These are phyloP conservation scores for Apodemus speciosus DNA, from an alignment of 2,113 vertebrate genomes.

Conservation along the genomic window DNA sequence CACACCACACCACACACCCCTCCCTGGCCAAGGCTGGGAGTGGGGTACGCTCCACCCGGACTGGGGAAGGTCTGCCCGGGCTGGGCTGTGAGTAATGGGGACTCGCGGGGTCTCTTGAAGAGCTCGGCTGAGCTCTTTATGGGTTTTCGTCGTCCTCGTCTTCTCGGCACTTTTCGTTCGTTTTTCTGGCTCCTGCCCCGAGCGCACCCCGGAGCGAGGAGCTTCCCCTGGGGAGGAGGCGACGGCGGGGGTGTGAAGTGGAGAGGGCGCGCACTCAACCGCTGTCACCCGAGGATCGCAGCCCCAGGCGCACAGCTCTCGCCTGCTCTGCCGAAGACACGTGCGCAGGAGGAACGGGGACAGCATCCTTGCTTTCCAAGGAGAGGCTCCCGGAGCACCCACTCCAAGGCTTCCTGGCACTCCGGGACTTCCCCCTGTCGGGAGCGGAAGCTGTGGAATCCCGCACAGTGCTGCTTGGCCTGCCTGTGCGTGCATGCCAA, in stretches of 20 bases:
- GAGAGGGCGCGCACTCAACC: slow-evolving; percentile 40
- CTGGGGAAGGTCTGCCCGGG: slow-evolving; percentile 42
- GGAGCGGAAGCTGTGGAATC: slow-evolving; percentile 53
- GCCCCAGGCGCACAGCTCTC: slow-evolving; percentile 51
- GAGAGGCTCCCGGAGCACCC: slow-evolving; percentile 48
- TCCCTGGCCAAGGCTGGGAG: neutral
- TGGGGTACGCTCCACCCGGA: slow-evolving; percentile 39
- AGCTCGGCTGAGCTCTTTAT: slow-evolving; percentile 55
- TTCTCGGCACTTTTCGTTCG: slow-evolving; percentile 54
- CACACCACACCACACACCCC: neutral
- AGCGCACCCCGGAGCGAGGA: slow-evolving; percentile 57
- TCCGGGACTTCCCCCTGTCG: slow-evolving; percentile 46
- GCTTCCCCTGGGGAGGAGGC: slow-evolving; percentile 52
- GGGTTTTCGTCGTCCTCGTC: slow-evolving; percentile 58
- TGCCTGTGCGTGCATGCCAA: neutral
- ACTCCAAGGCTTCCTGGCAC: slow-evolving; percentile 18
- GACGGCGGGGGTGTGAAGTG: slow-evolving; percentile 3
- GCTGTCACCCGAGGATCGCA: slow-evolving; percentile 62
- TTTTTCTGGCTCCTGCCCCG: slow-evolving; percentile 53
- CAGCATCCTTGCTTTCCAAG: slow-evolving; percentile 51
- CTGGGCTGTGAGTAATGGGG: neutral
- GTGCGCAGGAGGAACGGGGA: slow-evolving; percentile 62
- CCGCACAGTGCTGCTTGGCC: slow-evolving; percentile 22
- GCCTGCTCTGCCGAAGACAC: slow-evolving; percentile 67
- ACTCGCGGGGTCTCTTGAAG: slow-evolving; percentile 42